These are phyloP conservation scores for Porites lobata DNA, from an alignment of 92 coral and sea anemone species.

Conservation along the genomic window DNA sequence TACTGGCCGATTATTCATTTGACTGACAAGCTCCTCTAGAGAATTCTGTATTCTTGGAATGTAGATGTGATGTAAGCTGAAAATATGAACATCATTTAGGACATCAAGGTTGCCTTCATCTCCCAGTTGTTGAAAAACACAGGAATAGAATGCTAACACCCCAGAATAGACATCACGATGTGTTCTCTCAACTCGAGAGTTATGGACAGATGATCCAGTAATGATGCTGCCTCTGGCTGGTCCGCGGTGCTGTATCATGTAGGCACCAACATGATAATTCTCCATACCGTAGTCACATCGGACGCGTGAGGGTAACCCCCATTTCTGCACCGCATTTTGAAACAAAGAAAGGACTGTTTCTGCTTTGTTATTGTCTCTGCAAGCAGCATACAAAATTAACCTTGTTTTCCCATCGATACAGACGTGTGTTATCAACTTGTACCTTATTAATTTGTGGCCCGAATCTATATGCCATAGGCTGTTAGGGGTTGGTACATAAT, in stretches of 20 bases:
- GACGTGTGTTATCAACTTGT: too few relatives aligned
- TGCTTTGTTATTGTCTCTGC: conserved; percentile 7
- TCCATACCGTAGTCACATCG: conserved; percentile 59
- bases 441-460: too few relatives aligned
- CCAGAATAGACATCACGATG: conserved; percentile 23
- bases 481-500: too few relatives aligned
- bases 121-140: conserved; percentile 17
- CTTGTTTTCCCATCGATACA: conserved; percentile 62
- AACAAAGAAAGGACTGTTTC: conserved; percentile 65
- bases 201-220: conserved; percentile 67
- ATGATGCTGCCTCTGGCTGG: conserved; percentile 68
- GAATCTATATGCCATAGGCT: too few relatives aligned
- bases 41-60: conserved; percentile 36
- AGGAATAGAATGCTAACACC: conserved; percentile 24
- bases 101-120: conserved; percentile 27
- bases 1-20: conserved; percentile 51
- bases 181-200: conserved; percentile 49
- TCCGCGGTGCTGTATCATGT: conserved; percentile 63
- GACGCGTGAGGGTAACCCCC: conserved; percentile 58
- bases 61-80: conserved; percentile 10
- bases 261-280: conserved; percentile 49
- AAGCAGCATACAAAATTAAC: conserved; percentile 31
- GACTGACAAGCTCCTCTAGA: conserved; percentile 24
- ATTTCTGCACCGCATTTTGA: conserved; percentile 54
- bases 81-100: conserved; percentile 27